These are phyloP conservation scores for Drosophila rubida DNA, from an alignment of 2,888 invertebrate species.

Conservation along the genomic window DNA sequence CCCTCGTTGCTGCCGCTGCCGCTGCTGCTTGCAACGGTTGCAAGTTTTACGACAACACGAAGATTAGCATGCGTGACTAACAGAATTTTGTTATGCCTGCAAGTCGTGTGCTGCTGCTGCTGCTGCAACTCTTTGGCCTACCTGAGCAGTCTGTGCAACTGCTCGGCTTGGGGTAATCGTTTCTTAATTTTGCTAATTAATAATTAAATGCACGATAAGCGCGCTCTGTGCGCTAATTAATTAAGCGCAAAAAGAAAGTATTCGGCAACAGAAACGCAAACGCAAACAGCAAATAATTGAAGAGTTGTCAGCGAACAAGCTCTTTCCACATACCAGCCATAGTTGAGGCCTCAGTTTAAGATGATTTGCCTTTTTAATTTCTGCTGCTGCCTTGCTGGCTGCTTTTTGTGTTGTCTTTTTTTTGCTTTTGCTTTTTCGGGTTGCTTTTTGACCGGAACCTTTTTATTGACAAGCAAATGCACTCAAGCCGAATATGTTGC, in stretches of 20 bases:
- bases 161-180: slow-evolving; percentile 77
- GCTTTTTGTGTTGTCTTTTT: slow-evolving; percentile 23
- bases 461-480: slow-evolving; percentile 85
- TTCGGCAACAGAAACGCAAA: slow-evolving; percentile 1
- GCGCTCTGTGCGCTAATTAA: slow-evolving; percentile 75
- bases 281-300: slow-evolving; percentile 19
- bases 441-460: slow-evolving; percentile 66
- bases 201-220: slow-evolving; percentile 82
- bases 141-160: background rate
- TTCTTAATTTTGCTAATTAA: slow-evolving; percentile 84
- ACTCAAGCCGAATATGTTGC: slow-evolving; percentile 84
- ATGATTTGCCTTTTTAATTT: slow-evolving; percentile 56
- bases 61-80: slow-evolving; percentile 82
- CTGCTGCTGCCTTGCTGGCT: slow-evolving; percentile 32
- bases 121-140: background rate
- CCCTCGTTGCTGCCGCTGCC: slow-evolving; percentile 34
- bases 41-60: slow-evolving; percentile 79
- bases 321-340: slow-evolving; percentile 29
- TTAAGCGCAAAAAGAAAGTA: slow-evolving; percentile 51
- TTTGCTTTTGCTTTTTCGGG: slow-evolving; percentile 15
- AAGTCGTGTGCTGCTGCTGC: slow-evolving; percentile 58
- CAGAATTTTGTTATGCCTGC: slow-evolving; percentile 76
- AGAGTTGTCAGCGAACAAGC: slow-evolving; percentile 18
- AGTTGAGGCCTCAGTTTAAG: slow-evolving; percentile 23
- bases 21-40: slow-evolving; percentile 64